Conservation (phyloP, 2,888 invertebrate species). For the Strigamia crassipes region DNA sequence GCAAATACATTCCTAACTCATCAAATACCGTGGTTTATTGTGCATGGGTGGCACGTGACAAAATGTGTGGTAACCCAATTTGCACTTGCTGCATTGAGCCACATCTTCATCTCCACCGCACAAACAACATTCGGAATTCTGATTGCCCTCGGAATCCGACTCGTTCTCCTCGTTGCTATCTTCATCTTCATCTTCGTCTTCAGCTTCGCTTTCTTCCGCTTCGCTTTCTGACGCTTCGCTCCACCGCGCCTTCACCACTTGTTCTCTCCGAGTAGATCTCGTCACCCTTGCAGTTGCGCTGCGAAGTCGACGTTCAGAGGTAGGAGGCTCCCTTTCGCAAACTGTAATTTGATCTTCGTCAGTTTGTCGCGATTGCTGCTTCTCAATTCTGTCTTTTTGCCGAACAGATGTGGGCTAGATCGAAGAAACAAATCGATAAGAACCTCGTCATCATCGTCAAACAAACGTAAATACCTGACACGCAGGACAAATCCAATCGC, state of each 20-base stretch:
- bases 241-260: background rate
- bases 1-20: background rate
- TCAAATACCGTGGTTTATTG: conserved; percentile 44
- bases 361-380: background rate
- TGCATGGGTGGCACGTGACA: conserved; percentile 44
- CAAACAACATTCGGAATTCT: conserved; percentile 37
- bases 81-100: conserved; percentile 5
- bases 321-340: background rate
- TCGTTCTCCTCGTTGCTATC: background rate
- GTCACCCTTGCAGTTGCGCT: background rate
- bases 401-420: background rate
- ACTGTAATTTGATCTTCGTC: conserved; percentile 24
- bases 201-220: background rate
- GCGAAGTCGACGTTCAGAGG: background rate
- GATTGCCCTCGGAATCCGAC: background rate
- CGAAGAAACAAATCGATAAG: background rate
- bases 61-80: conserved; percentile 40
- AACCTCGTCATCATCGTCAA: background rate
- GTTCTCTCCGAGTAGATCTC: background rate
- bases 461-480: conserved; percentile 48
- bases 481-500: conserved; percentile 52
- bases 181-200: background rate
- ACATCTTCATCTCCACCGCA: conserved; percentile 46
- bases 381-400: conserved; percentile 9
- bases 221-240: background rate